A percentile compares a stretch with the other conserved stretches of the same genome.
These are phyloP conservation scores for Silurus lanzhouensis DNA, from an alignment of 2,797 vertebrate genomes.

Conservation along the genomic window DNA sequence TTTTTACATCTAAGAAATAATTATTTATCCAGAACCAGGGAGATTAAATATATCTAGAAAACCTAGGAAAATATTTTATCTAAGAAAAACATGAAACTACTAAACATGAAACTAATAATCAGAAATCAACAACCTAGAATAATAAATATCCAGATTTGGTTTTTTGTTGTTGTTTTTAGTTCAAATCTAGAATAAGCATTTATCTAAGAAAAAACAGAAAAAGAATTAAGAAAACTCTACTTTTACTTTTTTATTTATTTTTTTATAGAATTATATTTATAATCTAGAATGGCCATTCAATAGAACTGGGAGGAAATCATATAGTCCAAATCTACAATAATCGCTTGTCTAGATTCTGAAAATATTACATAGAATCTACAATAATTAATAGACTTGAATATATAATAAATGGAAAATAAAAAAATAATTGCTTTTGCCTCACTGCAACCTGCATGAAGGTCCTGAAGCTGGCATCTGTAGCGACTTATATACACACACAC, in stretches of 20 bases:
- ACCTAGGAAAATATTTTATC: neutral
- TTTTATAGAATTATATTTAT: neutral
- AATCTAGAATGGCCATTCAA: neutral
- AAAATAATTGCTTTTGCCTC: neutral
- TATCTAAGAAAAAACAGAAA: no score
- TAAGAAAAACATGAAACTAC: no score
- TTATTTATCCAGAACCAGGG: no score
- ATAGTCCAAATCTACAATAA: neutral
- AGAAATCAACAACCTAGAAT: neutral
- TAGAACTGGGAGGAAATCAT: no score
- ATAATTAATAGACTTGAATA: no score
- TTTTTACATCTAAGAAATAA: no score
- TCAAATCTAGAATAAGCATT: neutral
- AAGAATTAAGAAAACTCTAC: no score
- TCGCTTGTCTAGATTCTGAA: neutral
- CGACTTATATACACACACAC: neutral
- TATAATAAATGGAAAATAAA: neutral
- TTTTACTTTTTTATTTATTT: no score
- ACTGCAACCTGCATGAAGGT: neutral
- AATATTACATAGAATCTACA: no score
- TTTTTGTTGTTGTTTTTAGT: no score
- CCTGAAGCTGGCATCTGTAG: neutral
- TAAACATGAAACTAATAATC: no score
- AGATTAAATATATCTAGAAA: neutral
- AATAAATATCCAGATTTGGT: neutral